Conservation (phyloP, 1,140 invertebrate species). For the Cotesia vestalis region DNA sequence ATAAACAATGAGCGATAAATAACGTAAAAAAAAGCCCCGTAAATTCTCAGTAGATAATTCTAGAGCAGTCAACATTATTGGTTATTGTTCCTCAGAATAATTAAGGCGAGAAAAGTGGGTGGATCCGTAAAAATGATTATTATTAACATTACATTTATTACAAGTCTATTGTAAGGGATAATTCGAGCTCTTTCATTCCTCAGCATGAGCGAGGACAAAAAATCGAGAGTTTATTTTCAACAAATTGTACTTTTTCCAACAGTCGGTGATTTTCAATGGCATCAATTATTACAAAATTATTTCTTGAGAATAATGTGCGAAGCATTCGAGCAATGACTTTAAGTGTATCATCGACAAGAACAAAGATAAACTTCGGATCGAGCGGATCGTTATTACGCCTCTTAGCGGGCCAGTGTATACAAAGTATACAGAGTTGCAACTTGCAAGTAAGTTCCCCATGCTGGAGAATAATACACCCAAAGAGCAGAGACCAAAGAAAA, state of each 20-base stretch:
- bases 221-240: not conserved
- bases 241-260: slow-evolving; percentile 1
- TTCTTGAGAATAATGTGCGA: slow-evolving; percentile 46
- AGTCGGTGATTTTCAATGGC: not conserved
- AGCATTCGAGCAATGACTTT: slow-evolving; percentile 47
- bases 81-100: not conserved
- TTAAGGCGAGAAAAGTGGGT: slow-evolving; percentile 8
- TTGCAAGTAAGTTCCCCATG: not conserved
- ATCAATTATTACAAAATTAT: slow-evolving; percentile 31
- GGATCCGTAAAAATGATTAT: not conserved
- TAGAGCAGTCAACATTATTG: too few species aligned
- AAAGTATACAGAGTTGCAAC: slow-evolving; percentile 1
- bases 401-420: slow-evolving; percentile 38
- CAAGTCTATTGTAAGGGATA: not conserved
- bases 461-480: too few species aligned
- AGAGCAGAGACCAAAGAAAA: not conserved
- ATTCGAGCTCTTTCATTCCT: too few species aligned
- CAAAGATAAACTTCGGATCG: slow-evolving; percentile 43
- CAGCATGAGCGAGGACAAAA: not conserved
- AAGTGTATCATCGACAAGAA: slow-evolving; percentile 40
- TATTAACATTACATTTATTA: not conserved
- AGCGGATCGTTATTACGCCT: slow-evolving; percentile 49
- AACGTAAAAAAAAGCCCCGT: too few species aligned
- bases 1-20: too few species aligned
- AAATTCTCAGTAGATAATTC: too few species aligned